Conservation (phyloP, 2,888 invertebrate species). For the Pseudolycoriella hygida region DNA sequence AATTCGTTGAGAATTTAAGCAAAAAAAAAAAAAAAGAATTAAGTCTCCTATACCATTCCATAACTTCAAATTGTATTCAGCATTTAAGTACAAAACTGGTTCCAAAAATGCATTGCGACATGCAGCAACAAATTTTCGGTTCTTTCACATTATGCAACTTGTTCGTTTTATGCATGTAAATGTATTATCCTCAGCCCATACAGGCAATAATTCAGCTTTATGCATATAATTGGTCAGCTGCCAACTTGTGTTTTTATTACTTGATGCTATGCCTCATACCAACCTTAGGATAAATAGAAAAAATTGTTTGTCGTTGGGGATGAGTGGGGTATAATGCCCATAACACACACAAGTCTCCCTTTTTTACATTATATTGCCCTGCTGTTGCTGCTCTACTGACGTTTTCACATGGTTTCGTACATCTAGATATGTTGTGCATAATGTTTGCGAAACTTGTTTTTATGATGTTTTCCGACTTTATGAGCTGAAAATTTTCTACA, state of each 20-base stretch:
- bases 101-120: too few species aligned
- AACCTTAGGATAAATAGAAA: too few species aligned
- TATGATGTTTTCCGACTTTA: slow-evolving; percentile 1
- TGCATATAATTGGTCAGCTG: neutral
- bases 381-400: slow-evolving; percentile 1
- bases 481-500: neutral
- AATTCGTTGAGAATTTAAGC: too few species aligned
- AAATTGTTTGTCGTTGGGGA: too few species aligned
- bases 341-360: neutral
- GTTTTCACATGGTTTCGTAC: neutral
- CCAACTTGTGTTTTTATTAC: slow-evolving; percentile 1
- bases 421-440: neutral
- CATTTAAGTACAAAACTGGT: too few species aligned
- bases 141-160: too few species aligned
- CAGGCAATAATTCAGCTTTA: neutral
- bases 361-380: neutral
- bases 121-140: too few species aligned
- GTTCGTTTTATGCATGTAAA: neutral
- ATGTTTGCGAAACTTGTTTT: neutral
- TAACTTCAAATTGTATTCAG: too few species aligned
- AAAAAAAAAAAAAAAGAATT: too few species aligned
- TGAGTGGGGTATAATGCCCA: too few species aligned
- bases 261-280: neutral
- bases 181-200: neutral
- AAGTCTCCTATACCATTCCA: too few species aligned